phyloP scores from a whole-genome alignment of 2,113 vertebrate genomes.

The Uropsilus gracilis region DNA sequence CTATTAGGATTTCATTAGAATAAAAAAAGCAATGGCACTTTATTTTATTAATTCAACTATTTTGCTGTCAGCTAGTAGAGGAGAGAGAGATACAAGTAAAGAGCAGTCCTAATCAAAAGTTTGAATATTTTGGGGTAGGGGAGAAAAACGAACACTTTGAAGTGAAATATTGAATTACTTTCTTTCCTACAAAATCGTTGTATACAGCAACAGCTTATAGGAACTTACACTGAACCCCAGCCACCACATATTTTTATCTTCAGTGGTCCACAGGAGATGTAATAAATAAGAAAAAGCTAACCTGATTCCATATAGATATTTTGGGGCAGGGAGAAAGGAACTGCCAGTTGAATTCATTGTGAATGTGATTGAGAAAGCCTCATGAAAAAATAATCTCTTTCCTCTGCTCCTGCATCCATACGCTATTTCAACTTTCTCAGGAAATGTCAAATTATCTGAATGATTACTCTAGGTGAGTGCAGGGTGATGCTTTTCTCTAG shows the following conservation, averaged over 20 bases:
- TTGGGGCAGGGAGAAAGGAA: neutral
- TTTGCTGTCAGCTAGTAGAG: neutral
- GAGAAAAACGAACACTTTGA: too few species aligned
- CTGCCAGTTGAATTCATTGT: neutral
- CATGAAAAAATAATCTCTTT: constrained; percentile 20
- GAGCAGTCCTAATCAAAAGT: neutral
- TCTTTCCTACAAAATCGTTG: neutral
- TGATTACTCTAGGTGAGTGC: constrained; percentile 18
- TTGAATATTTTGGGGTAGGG: neutral
- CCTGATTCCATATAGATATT: constrained; percentile 12
- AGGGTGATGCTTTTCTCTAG: neutral
- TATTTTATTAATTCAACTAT: too few species aligned
- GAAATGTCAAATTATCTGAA: constrained; percentile 53
- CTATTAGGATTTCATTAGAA: neutral
- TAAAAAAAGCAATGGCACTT: neutral
- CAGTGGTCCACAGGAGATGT: neutral
- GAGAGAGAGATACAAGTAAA: neutral
- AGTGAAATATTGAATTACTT: neutral
- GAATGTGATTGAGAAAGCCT: constrained; percentile 29
- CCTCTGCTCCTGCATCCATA: constrained; percentile 3
- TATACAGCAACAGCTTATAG: neutral
- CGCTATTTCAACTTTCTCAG: neutral
- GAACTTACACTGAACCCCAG: neutral
- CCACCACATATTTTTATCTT: constrained; percentile 26
- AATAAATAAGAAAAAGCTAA: neutral